Evolutionary conservation across 2,113 vertebrate species (phyloP).

Genomic region (Chionodraco myersi): DNA sequence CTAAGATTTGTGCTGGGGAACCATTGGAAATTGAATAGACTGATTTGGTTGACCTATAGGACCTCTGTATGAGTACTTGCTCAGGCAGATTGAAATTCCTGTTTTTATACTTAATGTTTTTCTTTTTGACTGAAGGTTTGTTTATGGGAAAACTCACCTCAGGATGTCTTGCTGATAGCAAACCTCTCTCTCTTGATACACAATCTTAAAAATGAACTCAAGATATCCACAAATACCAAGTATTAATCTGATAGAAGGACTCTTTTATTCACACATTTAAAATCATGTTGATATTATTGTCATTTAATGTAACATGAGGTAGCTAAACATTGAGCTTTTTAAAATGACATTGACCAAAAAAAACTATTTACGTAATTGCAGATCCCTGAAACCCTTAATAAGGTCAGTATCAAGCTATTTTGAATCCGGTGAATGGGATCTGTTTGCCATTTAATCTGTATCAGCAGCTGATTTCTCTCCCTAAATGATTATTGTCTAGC

Average conservation of each 20-base stretch:
- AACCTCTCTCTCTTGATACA: neutral
- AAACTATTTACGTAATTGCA: neutral
- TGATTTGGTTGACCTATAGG: too few relatives aligned
- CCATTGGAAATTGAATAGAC: too few relatives aligned
- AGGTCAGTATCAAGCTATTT: conserved; percentile 10
- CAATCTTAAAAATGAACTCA: neutral
- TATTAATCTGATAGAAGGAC: neutral
- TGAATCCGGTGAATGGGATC: neutral
- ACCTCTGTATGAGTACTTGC: neutral
- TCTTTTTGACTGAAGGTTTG: too few relatives aligned
- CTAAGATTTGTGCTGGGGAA: neutral
- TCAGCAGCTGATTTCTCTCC: neutral
- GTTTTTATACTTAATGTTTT: neutral
- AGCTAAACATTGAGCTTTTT: neutral
- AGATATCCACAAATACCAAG: neutral
- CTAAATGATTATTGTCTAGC: neutral
- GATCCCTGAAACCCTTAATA: neutral
- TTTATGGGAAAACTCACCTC: too few relatives aligned
- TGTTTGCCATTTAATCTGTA: conserved; percentile 1
- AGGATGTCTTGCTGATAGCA: neutral
- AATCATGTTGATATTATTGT: neutral
- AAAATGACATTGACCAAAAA: conserved; percentile 3
- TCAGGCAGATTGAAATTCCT: neutral
- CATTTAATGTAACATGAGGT: neutral
- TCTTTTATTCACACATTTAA: neutral